phyloP scores from a whole-genome alignment of 2,797 vertebrate species.

The Lacerta viridis region DNA sequence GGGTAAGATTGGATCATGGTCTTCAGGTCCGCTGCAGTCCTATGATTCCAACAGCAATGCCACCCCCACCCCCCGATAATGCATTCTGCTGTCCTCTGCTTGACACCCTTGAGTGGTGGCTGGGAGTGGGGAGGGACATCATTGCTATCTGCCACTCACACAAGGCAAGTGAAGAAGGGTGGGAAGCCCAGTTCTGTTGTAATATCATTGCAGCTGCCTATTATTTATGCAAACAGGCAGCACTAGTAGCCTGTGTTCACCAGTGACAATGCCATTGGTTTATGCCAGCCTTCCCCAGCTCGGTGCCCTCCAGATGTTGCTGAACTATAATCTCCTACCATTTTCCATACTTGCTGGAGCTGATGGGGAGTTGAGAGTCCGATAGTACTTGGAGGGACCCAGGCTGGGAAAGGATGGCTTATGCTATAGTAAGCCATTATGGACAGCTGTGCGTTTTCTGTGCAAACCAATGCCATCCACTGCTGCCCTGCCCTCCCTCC shows the following conservation, averaged over 20 bases:
- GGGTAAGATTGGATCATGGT: neutral
- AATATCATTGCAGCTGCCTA: neutral
- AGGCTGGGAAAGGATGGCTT: neutral
- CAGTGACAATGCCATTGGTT: neutral
- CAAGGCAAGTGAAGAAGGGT: neutral
- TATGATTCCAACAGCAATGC: too few species aligned
- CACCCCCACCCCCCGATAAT: too few species aligned
- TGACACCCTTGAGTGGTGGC: neutral
- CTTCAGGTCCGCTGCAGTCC: neutral
- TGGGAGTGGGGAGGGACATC: neutral
- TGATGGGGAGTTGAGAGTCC: too few species aligned
- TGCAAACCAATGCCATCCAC: neutral
- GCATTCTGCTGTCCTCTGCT: too few species aligned
- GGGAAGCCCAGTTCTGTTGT: neutral
- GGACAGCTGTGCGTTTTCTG: neutral
- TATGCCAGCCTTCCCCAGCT: neutral
- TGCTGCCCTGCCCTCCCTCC: neutral
- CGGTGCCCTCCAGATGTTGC: too few species aligned
- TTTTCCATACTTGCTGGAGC: too few species aligned
- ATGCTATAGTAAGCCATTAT: neutral
- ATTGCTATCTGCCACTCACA: neutral
- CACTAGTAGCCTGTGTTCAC: neutral
- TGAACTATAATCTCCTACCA: too few species aligned
- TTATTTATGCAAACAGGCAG: neutral
- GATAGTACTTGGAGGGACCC: neutral